Base-by-base conservation (phyloP, 2,888 invertebrate genomes). In the Stenchaetothrips biformis region DNA sequence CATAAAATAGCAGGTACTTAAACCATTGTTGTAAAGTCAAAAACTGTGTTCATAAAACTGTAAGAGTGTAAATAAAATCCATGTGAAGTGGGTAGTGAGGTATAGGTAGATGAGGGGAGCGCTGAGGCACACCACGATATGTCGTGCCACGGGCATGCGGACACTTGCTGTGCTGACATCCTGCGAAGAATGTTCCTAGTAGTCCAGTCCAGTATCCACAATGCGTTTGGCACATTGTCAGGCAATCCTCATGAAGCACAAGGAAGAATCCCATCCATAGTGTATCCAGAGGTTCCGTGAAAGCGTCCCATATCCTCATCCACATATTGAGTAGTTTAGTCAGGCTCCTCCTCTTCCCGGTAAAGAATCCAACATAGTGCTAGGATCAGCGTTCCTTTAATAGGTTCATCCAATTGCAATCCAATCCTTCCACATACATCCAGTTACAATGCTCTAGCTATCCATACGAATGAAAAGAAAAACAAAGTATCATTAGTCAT, bases 391-490 rank as follows among this genome's bases (percentile, higher is more conserved):
- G 67, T 74, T 74, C 67, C 67, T 74, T 74, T 74, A 74, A 74
- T 74, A 74, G 67, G 67, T 74, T 74, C 67, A 74, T 74, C 67
- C 67, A 74, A 74, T 74, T 74, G 67, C 67, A 74, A 74, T 74
- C 67, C 67, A 74, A 74, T 74, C 67, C 67, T 74, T 74, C 67
- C 67, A 74, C 67, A 74, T 74, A 74, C 67, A 74, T 74, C 67
- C 67, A 74, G 67, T 74, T 74, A 74, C 67, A 74, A 74, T 74
- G 67, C 67, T 74, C 67, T 74, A 25, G 67, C 67, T 74, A 74
- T 74, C 67, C 67, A 74, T 21, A 74, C 2, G 67, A 74, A 74
- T 74, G 67, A 74, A 74, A 74, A 74, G 67, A 74, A 74, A 74
- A 74, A 74, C 21, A 74, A 74, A 74, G 67, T 25, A 74, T 25